These are phyloP conservation scores for Actenoides hombroni DNA, from an alignment of 2,113 vertebrate genomes.

Conservation along the genomic window DNA sequence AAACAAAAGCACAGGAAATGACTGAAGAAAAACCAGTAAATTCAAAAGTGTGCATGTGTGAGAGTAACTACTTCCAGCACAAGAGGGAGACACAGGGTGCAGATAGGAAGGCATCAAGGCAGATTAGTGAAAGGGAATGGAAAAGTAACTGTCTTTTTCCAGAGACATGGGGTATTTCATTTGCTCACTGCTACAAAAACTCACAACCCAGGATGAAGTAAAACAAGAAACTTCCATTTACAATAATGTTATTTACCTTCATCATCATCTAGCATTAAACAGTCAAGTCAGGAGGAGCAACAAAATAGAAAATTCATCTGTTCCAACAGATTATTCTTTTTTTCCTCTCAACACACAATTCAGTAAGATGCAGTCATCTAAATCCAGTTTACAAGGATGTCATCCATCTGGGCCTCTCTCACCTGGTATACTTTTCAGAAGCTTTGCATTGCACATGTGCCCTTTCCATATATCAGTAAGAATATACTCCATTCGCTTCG, in stretches of 20 bases:
- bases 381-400: background rate
- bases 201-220: background rate
- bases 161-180: background rate
- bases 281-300: background rate
- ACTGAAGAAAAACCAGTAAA: background rate
- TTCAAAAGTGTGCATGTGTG: background rate
- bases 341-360: background rate
- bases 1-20: background rate
- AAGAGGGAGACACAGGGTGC: background rate
- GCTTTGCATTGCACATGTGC: constrained; percentile 98
- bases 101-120: background rate
- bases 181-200: background rate
- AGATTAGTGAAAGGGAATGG: background rate
- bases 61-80: background rate
- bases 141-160: background rate
- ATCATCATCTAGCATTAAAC: background rate
- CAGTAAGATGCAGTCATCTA: background rate
- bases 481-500: constrained; percentile 97
- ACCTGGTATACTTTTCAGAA: constrained; percentile 94
- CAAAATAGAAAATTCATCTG: background rate
- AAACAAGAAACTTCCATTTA: background rate
- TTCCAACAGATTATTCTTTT: background rate
- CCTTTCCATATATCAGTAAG: constrained; percentile 98
- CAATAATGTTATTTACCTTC: background rate
- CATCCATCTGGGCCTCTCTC: background rate